These are phyloP conservation scores for Nemotelus nigrinus DNA, from an alignment of 2,888 invertebrate species.

Conservation along the genomic window DNA sequence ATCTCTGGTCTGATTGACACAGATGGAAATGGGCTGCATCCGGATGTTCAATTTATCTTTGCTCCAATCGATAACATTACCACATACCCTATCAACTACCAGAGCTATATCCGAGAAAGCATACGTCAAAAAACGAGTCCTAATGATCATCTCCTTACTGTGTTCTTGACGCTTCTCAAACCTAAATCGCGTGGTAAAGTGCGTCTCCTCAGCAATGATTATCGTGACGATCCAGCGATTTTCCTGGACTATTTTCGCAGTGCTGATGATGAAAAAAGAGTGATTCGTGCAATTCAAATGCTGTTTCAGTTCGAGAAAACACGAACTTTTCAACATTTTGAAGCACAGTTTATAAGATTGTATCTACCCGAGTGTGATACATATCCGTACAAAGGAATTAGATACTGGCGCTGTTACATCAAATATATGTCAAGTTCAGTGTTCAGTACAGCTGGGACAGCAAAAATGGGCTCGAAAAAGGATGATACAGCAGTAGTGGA, in stretches of 20 bases:
- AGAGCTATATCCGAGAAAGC: not conserved
- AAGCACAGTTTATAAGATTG: conserved; percentile 68
- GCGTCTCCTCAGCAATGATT: conserved; percentile 67
- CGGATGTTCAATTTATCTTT: conserved; percentile 68
- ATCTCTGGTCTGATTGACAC: conserved; percentile 67
- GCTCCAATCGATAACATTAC: conserved; percentile 55
- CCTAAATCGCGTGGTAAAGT: conserved; percentile 9
- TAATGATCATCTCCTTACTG: conserved; percentile 52
- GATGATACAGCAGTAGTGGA: conserved; percentile 69
- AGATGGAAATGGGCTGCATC: conserved; percentile 63
- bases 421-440: conserved; percentile 81
- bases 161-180: conserved; percentile 54
- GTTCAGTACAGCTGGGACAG: conserved; percentile 77
- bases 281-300: conserved; percentile 59
- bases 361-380: conserved; percentile 83
- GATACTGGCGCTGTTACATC: conserved; percentile 87
- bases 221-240: conserved; percentile 68
- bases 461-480: conserved; percentile 70
- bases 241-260: conserved; percentile 71
- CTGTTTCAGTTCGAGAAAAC: conserved; percentile 60
- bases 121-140: not conserved
- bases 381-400: conserved; percentile 75
- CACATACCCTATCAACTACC: too few relatives aligned
- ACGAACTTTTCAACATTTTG: conserved; percentile 61
- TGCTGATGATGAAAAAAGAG: conserved; percentile 65